phyloP scores from a whole-genome alignment of 2,113 vertebrate genomes.

The Thinocorus orbignyianus region DNA sequence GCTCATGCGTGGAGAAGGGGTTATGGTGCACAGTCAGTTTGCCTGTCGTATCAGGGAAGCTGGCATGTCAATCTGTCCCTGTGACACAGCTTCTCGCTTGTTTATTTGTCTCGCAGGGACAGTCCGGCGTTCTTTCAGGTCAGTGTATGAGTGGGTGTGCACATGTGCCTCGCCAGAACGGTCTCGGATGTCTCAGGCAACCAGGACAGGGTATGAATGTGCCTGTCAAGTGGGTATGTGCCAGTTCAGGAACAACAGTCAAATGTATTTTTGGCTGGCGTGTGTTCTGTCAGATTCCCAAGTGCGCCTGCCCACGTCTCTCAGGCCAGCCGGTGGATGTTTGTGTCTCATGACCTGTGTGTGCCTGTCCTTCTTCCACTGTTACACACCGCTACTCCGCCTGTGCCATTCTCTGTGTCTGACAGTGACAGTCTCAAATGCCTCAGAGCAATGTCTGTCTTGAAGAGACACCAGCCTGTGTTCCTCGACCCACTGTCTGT shows the following conservation, averaged over 20 bases:
- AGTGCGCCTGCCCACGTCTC: background rate
- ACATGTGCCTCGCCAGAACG: rapidly evolving
- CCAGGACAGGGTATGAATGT: background rate
- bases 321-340: background rate
- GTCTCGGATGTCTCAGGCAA: background rate
- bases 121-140: background rate
- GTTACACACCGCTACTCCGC: rapidly evolving
- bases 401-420: background rate
- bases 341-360: background rate
- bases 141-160: background rate
- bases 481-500: background rate
- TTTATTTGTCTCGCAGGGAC: background rate
- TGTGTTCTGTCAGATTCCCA: background rate
- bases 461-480: rapidly evolving
- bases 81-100: background rate
- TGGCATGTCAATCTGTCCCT: background rate
- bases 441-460: background rate
- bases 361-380: background rate
- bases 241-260: background rate
- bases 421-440: background rate
- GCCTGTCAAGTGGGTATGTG: background rate
- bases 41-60: background rate
- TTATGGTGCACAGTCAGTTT: background rate
- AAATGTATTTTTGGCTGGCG: background rate
- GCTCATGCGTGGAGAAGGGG: rapidly evolving